Evolutionary conservation across 1,140 invertebrate species (phyloP).

Genomic region (Drosophila pseudoananassae): DNA sequence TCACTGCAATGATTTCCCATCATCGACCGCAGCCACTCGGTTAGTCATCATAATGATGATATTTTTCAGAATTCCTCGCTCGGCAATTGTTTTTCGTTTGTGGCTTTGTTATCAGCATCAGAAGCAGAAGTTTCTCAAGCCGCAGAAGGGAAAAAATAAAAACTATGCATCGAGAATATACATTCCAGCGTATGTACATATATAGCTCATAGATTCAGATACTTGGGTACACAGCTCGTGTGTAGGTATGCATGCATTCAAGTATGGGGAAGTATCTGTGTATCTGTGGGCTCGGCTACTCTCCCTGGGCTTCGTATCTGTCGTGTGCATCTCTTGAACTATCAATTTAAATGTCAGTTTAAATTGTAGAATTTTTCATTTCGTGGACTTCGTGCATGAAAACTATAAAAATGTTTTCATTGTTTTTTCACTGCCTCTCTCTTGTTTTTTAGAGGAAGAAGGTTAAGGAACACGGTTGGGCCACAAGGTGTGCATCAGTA

Average conservation of each 20-base stretch:
- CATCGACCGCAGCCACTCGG: slow-evolving; percentile 15
- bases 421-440: slow-evolving; percentile 60
- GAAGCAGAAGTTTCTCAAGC: slow-evolving; percentile 4
- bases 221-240: background rate
- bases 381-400: slow-evolving; percentile 82
- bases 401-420: slow-evolving; percentile 81
- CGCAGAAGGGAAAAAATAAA: slow-evolving; percentile 5
- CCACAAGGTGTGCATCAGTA: slow-evolving; percentile 38
- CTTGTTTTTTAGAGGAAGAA: slow-evolving; percentile 32
- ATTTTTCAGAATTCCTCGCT: slow-evolving; percentile 25
- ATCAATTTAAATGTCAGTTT: slow-evolving; percentile 84
- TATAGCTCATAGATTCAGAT: slow-evolving; percentile 12
- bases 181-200: slow-evolving; percentile 19
- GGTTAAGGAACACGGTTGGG: slow-evolving; percentile 45
- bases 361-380: slow-evolving; percentile 84
- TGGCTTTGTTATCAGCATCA: slow-evolving; percentile 45
- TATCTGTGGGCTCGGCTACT: slow-evolving; percentile 31
- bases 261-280: slow-evolving; percentile 2
- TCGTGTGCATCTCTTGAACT: slow-evolving; percentile 83
- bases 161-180: slow-evolving; percentile 36
- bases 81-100: slow-evolving; percentile 28
- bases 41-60: slow-evolving; percentile 31
- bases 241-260: slow-evolving; percentile 21
- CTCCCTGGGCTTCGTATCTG: slow-evolving; percentile 62
- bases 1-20: slow-evolving; percentile 22